Conservation (phyloP, 2,797 vertebrate genomes). For the Limosa lapponica region DNA sequence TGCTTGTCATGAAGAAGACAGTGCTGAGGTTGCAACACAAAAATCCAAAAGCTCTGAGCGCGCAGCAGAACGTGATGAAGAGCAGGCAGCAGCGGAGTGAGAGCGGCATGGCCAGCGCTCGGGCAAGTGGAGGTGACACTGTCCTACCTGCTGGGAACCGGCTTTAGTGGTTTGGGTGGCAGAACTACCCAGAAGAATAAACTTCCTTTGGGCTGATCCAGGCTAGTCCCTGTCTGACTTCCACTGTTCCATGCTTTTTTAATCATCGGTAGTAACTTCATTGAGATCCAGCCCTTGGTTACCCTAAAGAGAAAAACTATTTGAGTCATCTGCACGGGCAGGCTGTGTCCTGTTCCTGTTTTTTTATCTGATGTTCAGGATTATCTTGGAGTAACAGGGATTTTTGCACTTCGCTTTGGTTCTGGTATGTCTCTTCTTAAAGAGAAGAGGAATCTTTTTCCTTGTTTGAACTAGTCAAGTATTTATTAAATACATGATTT, state of each 20-base stretch:
- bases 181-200: neutral
- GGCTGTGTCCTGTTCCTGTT: neutral
- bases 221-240: neutral
- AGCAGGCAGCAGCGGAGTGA: neutral
- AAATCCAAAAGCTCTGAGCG: neutral
- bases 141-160: neutral
- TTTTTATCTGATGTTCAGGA: neutral
- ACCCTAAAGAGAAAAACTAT: neutral
- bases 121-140: neutral
- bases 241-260: neutral
- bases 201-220: neutral
- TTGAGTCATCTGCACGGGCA: accelerated
- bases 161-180: neutral
- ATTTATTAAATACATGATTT: neutral
- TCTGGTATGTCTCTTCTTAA: neutral
- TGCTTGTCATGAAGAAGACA: neutral
- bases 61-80: neutral
- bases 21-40: neutral
- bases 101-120: accelerated
- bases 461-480: neutral
- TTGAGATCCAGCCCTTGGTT: neutral
- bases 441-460: neutral
- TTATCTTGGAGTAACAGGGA: slow-evolving; percentile 2
- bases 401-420: slow-evolving; percentile 26
- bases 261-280: neutral